Evolutionary conservation across 2,888 invertebrate species (phyloP), one percentile per base, ranked within the genome.

Genomic region (Spodoptera littoralis): DNA sequence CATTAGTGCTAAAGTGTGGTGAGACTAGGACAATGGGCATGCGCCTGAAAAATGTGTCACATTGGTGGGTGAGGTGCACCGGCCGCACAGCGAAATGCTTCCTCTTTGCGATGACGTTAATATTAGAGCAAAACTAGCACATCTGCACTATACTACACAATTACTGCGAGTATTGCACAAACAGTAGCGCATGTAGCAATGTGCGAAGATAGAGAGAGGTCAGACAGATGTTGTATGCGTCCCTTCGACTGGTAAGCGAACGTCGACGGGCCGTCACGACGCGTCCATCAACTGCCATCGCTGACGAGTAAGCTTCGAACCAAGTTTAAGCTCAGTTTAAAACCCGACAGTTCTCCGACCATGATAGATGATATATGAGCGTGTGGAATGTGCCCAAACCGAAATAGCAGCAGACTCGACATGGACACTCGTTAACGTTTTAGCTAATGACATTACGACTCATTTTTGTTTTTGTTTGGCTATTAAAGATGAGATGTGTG

Each of bases 221-320:
- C 84, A 84, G 88, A 82, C 84, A 84, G 88, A 82, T 76, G 85
- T 82, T 73, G 78, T 64, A 70, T 63, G 73, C 71, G 76, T 81
- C 85, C 84, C 79, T 80, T 76, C 70, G 80, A 81, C 82, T 84
- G 81, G 69, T 73, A 78, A 78, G 81, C 79, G 75, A 36, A 58
- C 63, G 70, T 84, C 80, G 86, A 84, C 88, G 84, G 73, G 82
- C 88, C 86, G 89, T 90, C 92, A 90, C 86, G 86, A 80, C 76
- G 83, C 82, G 90, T 90, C 92, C 88, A 84, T 92, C 92, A 92
- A 76, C 89, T 90, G 93, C 91, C 92, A 90, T 82, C 78, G 84
- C 80, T 84, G 89, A 89, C 88, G 87, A 85, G 81, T 76, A 84
- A 82, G 83, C 83, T 68, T 78, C 84, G 86, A 82, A 79, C 87